Conservation (phyloP, 2,797 vertebrate species). For the Syndactyla subalaris region DNA sequence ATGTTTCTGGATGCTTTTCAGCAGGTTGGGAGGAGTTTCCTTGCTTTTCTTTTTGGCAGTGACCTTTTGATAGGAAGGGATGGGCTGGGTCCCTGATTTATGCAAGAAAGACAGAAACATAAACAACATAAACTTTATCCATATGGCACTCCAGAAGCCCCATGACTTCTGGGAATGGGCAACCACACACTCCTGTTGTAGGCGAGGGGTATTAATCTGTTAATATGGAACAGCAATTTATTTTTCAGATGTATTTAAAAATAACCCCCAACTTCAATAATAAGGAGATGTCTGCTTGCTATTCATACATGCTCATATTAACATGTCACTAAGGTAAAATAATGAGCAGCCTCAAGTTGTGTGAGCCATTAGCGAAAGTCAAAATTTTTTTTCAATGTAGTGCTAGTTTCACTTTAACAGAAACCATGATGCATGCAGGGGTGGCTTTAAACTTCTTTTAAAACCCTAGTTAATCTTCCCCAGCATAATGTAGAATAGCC, state of each 20-base stretch:
- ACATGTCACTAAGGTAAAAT: not conserved
- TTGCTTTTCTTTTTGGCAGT: not conserved
- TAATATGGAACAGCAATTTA: not conserved
- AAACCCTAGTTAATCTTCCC: not conserved
- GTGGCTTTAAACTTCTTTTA: not conserved
- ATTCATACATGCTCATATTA: not conserved
- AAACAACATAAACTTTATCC: not conserved
- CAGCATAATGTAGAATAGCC: not conserved
- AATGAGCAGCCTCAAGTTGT: not conserved
- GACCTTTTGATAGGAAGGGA: not conserved
- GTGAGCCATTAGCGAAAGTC: not conserved
- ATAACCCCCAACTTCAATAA: not conserved
- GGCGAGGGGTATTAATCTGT: not conserved
- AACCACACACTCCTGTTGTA: not conserved
- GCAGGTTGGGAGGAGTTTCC: not conserved
- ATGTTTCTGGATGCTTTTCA: not conserved
- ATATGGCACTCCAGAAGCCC: not conserved
- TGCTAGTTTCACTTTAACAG: not conserved
- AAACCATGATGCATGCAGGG: not conserved
- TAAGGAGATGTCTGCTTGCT: not conserved
- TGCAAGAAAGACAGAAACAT: not conserved
- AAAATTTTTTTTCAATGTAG: not conserved
- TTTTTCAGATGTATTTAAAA: slow-evolving; percentile 1
- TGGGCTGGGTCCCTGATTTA: not conserved
- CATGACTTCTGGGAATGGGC: not conserved